These are phyloP conservation scores for Gorilla gorilla DNA, from an alignment of 2,113 vertebrate species.

Conservation along the genomic window DNA sequence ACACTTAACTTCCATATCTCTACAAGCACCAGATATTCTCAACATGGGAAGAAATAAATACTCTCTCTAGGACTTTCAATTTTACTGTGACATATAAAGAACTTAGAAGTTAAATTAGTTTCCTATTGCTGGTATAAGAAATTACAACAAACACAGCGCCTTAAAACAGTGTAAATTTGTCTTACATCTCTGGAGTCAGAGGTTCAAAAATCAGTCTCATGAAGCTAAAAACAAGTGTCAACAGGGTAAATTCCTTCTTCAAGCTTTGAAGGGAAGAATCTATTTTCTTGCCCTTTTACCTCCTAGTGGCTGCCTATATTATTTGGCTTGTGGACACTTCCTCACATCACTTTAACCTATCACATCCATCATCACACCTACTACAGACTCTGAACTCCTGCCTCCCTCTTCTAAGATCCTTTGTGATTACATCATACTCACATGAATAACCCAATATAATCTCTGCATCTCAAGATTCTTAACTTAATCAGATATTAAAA, in stretches of 20 bases:
- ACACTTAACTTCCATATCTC: not conserved
- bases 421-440: not conserved
- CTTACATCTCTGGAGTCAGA: not conserved
- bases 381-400: not conserved
- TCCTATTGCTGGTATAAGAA: not conserved
- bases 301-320: not conserved
- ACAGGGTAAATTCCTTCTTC: not conserved
- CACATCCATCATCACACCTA: not conserved
- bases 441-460: not conserved
- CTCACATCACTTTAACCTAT: not conserved
- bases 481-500: not conserved
- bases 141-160: not conserved
- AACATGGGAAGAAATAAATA: not conserved
- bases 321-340: not conserved
- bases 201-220: not conserved
- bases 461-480: not conserved
- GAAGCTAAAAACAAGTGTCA: not conserved
- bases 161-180: not conserved
- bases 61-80: not conserved
- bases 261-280: not conserved
- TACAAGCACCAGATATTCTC: rapidly evolving
- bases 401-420: not conserved
- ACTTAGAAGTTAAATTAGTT: not conserved
- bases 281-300: not conserved
- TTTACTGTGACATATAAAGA: not conserved